A percentile compares a stretch with the other conserved stretches of the same genome.
Evolutionary conservation across 2,888 invertebrate species (phyloP).

Genomic region (Harpalus rubripes): DNA sequence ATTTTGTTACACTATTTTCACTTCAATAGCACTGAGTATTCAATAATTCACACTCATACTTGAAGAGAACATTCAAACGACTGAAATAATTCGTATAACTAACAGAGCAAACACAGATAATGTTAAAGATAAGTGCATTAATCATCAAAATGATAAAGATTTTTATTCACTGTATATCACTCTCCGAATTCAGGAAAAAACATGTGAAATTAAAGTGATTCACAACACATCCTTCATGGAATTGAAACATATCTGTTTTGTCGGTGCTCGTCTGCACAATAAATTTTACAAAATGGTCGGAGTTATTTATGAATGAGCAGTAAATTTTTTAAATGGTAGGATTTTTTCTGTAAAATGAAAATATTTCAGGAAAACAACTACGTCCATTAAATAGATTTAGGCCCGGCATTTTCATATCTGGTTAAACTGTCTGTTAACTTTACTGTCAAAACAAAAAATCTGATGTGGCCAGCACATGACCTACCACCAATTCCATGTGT

Average conservation of each 20-base stretch:
- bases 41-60: not conserved
- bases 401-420: not conserved
- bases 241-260: not conserved
- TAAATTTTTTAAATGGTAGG: not conserved
- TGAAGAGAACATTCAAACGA: not conserved
- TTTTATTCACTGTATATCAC: constrained; percentile 1
- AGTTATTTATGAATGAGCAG: not conserved
- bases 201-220: constrained; percentile 6
- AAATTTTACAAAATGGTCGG: not conserved
- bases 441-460: no score
- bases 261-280: not conserved
- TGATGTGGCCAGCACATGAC: no score
- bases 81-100: not conserved
- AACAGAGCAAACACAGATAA: constrained; percentile 20
- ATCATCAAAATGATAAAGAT: constrained; percentile 33
- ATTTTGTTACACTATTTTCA: not conserved
- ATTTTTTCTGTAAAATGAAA: not conserved
- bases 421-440: no score
- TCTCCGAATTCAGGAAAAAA: constrained; percentile 4
- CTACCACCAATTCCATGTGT: no score
- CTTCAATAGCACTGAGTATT: not conserved
- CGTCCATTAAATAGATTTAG: not conserved
- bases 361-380: not conserved
- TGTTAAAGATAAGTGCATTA: constrained; percentile 29
- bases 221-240: not conserved